Evolutionary conservation across 2,888 invertebrate species (phyloP).

Genomic region (Drosophila ustulata): DNA sequence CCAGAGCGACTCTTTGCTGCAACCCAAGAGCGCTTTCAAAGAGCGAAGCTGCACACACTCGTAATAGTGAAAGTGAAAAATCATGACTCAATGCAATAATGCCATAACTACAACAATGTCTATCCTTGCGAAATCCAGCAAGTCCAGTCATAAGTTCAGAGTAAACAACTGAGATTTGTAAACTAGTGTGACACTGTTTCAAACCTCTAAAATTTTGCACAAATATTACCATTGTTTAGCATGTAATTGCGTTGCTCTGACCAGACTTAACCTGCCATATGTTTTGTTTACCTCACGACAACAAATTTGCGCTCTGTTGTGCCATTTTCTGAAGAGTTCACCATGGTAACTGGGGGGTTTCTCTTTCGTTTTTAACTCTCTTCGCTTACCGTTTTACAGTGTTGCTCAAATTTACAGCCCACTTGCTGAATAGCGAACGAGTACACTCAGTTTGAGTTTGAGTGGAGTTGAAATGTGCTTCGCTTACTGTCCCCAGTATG

Average conservation of each 20-base stretch:
- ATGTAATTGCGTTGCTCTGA: conserved; percentile 1
- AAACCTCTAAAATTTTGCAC: neutral
- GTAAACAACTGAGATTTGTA: neutral
- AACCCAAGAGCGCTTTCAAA: conserved; percentile 36
- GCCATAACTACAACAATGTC: neutral
- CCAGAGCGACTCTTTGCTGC: conserved; percentile 20
- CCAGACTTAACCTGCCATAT: conserved; percentile 43
- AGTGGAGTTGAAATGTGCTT: conserved; percentile 7
- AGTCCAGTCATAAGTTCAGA: neutral
- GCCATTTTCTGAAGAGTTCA: conserved; percentile 1
- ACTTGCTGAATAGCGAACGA: conserved; percentile 12
- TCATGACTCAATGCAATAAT: conserved; percentile 1
- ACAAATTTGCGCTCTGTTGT: conserved; percentile 22
- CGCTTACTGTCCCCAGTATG: conserved; percentile 63
- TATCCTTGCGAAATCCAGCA: neutral
- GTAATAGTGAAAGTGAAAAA: conserved; percentile 22
- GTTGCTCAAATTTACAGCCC: neutral
- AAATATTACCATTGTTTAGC: conserved; percentile 9
- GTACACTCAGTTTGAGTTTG: conserved; percentile 14
- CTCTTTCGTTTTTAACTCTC: conserved; percentile 4
- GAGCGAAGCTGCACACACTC: conserved; percentile 13
- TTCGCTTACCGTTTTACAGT: neutral
- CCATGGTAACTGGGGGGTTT: neutral
- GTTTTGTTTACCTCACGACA: conserved; percentile 52
- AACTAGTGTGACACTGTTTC: neutral